phyloP scores from a whole-genome alignment of 2,113 vertebrate genomes.

The Xerus inauris region DNA sequence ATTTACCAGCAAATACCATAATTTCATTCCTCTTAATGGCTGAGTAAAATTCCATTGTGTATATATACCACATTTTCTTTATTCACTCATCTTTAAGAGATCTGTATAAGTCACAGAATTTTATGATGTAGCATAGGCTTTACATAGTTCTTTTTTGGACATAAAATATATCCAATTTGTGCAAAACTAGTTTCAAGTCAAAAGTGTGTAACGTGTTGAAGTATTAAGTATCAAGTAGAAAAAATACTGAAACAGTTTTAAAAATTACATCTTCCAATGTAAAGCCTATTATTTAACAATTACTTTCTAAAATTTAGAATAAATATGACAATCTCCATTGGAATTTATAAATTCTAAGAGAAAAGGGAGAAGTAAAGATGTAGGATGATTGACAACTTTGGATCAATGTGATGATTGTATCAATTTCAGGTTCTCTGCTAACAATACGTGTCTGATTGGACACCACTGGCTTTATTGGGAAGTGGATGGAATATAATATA shows the following conservation, averaged over 20 bases:
- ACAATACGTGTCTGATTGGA: constrained; percentile 91
- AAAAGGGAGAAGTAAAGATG: constrained; percentile 66
- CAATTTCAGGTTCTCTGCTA: constrained; percentile 89
- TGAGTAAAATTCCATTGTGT: too few species aligned
- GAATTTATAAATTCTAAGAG: constrained; percentile 50
- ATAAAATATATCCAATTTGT: background rate
- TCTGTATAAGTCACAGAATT: background rate
- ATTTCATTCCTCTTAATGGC: too few species aligned
- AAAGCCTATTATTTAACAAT: background rate
- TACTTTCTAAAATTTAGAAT: constrained; percentile 70
- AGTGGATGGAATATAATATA: constrained; percentile 86
- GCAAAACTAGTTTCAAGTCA: background rate
- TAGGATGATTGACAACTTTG: constrained; percentile 84
- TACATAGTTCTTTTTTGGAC: background rate
- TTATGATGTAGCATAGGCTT: background rate
- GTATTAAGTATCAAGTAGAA: background rate
- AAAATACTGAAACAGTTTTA: background rate
- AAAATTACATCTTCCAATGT: background rate
- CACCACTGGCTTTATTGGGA: constrained; percentile 87
- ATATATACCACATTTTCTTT: too few species aligned
- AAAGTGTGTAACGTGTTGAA: background rate
- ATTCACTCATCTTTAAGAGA: background rate
- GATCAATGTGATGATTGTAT: constrained; percentile 90
- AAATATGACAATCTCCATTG: background rate
- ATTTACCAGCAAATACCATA: too few species aligned